Evolutionary conservation across 2,888 invertebrate species (phyloP).

Genomic region (Melipona bicolor): DNA sequence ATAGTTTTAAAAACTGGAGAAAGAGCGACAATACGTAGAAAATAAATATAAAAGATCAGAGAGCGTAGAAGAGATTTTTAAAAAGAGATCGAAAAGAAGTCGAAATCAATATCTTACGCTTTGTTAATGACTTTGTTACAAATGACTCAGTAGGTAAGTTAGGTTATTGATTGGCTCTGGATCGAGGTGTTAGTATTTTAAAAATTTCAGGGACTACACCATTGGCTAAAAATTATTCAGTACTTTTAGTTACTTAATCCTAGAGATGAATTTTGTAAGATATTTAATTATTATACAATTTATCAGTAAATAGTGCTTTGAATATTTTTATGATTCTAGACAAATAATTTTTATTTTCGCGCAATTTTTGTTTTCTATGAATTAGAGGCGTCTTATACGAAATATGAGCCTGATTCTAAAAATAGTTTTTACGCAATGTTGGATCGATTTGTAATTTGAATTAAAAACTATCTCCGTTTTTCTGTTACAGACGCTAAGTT

Average conservation of each 20-base stretch:
- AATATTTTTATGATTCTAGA: no score
- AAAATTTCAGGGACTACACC: neutral
- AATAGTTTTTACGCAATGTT: no score
- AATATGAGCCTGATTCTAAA: no score
- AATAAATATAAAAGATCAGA: neutral
- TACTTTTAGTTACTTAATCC: no score
- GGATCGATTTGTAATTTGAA: no score
- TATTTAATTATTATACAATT: neutral
- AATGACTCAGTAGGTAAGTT: neutral
- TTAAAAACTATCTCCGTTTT: no score
- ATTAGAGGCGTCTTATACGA: no score
- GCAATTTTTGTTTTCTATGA: no score
- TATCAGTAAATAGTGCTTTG: neutral
- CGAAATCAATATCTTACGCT: neutral
- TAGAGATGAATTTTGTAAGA: neutral
- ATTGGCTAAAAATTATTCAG: neutral
- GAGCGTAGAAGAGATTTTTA: neutral
- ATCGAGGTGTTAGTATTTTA: neutral
- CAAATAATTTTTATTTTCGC: no score
- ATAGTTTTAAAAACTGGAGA: neutral
- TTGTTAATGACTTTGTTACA: neutral
- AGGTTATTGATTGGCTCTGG: neutral
- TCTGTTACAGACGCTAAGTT: neutral
- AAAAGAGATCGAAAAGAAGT: neutral
- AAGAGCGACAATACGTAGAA: constrained; percentile 8